Evolutionary conservation across 2,888 invertebrate genomes (phyloP).

Genomic region (Achlya flavicornis): DNA sequence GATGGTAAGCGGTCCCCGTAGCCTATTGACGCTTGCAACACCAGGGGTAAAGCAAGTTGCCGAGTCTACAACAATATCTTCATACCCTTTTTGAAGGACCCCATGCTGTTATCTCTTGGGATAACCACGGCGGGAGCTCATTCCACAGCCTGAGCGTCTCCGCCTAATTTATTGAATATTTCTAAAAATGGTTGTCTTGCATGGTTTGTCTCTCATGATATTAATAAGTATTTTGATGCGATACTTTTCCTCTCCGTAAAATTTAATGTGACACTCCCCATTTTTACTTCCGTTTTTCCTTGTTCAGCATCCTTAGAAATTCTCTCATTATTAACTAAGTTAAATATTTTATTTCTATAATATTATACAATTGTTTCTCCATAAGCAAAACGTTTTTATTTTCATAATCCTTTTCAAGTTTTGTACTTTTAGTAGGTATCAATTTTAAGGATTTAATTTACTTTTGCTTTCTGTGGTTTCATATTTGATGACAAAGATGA

Average conservation of each 20-base stretch:
- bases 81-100: too few relatives aligned
- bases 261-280: not conserved
- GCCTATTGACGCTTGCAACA: too few relatives aligned
- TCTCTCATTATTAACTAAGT: slow-evolving; percentile 2
- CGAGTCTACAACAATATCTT: too few relatives aligned
- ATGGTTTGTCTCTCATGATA: not conserved
- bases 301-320: not conserved
- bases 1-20: too few relatives aligned
- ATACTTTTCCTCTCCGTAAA: not conserved
- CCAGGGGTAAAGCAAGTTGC: too few relatives aligned
- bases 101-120: too few relatives aligned
- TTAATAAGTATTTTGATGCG: not conserved
- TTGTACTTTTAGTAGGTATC: not conserved
- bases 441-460: not conserved
- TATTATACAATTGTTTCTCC: not conserved
- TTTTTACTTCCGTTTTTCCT: not conserved
- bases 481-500: not conserved
- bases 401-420: not conserved
- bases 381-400: not conserved
- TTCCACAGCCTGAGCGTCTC: too few relatives aligned
- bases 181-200: not conserved
- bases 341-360: not conserved
- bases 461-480: not conserved
- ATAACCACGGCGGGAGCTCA: too few relatives aligned
- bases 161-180: not conserved